A percentile compares a stretch with the other conserved stretches of the same genome.
Evolutionary conservation across 2,888 invertebrate species (phyloP).

Genomic region (Agrochola litura): DNA sequence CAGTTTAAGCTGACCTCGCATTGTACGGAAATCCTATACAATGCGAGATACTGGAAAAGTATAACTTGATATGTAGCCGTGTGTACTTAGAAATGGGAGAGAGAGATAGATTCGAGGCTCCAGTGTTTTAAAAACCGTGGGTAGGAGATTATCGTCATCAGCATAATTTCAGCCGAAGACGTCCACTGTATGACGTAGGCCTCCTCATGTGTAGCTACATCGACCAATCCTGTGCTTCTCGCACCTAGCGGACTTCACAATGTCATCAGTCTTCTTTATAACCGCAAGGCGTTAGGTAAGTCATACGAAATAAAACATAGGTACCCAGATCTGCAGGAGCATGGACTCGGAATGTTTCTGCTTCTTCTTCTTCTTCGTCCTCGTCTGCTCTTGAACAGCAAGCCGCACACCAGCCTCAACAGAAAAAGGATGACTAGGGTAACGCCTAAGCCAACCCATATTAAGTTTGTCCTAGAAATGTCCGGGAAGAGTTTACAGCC

Average conservation of each 20-base stretch:
- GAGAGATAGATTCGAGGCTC: not conserved
- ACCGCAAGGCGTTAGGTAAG: not conserved
- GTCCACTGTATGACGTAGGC: too few species aligned
- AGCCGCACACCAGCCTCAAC: conserved; percentile 7
- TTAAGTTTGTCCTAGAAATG: not conserved
- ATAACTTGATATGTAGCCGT: too few species aligned
- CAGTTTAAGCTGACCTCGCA: too few species aligned
- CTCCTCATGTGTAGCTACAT: not conserved
- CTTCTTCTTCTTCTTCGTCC: not conserved
- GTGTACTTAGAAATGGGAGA: not conserved
- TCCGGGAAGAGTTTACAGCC: not conserved
- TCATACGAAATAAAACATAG: not conserved
- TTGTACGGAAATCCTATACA: too few species aligned
- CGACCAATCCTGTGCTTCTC: not conserved
- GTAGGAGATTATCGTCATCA: not conserved
- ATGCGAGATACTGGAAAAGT: too few species aligned
- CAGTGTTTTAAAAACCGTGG: not conserved
- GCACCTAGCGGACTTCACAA: not conserved
- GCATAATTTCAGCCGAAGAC: not conserved
- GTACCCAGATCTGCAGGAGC: conserved; percentile 1
- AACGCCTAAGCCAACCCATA: conserved; percentile 10
- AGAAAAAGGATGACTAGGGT: conserved; percentile 20
- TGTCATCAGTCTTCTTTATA: not conserved
- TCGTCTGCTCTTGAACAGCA: not conserved
- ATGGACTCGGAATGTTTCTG: not conserved